Conservation (phyloP, 2,113 vertebrate genomes). For the Nothoprocta pentlandii region DNA sequence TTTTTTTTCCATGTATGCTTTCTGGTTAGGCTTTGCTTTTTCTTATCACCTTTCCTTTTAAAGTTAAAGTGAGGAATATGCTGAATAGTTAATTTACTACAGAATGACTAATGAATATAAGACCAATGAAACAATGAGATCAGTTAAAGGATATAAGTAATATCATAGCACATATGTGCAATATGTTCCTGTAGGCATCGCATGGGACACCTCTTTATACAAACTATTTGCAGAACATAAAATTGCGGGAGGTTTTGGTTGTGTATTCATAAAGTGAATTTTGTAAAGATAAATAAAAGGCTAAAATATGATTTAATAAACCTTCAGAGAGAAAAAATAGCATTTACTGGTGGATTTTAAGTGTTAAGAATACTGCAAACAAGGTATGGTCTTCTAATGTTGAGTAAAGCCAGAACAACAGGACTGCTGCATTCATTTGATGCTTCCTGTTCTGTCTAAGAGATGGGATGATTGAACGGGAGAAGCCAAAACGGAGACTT, state of each 20-base stretch:
- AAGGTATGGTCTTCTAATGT: slow-evolving; percentile 17
- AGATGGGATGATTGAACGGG: neutral
- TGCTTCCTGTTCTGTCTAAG: slow-evolving; percentile 13
- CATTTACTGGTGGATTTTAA: neutral
- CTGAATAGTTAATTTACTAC: neutral
- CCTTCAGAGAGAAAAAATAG: neutral
- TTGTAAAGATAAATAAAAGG: neutral
- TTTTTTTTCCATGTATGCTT: neutral
- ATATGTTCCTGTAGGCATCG: neutral
- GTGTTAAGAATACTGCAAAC: neutral
- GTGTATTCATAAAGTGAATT: neutral
- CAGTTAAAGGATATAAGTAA: neutral
- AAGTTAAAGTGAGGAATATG: neutral
- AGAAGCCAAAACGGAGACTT: slow-evolving; percentile 13
- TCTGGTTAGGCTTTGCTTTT: neutral
- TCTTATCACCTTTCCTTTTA: neutral
- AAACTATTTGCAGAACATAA: slow-evolving; percentile 15
- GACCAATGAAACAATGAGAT: too few species aligned
- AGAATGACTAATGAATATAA: neutral
- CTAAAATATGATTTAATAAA: slow-evolving; percentile 24
- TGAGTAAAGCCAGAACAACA: slow-evolving; percentile 17
- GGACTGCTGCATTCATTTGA: slow-evolving; percentile 4
- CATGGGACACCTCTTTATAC: neutral
- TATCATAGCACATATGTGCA: neutral
- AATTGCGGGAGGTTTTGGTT: neutral